Evolutionary conservation across 2,888 invertebrate genomes (phyloP).

Genomic region (Eupelmus urozonus): DNA sequence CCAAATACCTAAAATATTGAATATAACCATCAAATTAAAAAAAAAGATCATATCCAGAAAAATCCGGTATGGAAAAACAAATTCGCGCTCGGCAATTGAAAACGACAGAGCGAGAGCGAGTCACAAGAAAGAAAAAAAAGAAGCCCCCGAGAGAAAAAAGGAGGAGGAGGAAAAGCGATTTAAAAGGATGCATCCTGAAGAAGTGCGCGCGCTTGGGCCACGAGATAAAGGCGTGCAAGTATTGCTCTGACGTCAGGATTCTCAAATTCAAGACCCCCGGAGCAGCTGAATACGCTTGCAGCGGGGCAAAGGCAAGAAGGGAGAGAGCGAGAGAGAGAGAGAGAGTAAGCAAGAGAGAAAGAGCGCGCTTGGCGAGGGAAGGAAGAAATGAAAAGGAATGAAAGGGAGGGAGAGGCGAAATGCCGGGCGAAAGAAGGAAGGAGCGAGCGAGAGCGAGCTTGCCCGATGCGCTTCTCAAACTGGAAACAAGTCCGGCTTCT

Average conservation of each 20-base stretch:
- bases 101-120: too few species aligned
- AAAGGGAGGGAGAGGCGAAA: not conserved
- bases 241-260: conserved; percentile 28
- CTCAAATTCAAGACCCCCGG: conserved; percentile 30
- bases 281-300: conserved; percentile 31
- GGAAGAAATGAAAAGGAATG: not conserved
- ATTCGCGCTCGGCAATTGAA: too few species aligned
- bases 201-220: too few species aligned
- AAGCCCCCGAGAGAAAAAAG: not conserved
- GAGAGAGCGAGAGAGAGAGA: conserved; percentile 7
- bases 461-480: too few species aligned
- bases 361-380: not conserved
- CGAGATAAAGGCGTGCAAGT: conserved; percentile 19
- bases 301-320: not conserved
- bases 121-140: too few species aligned
- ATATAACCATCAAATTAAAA: too few species aligned
- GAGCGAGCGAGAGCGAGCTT: not conserved
- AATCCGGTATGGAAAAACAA: too few species aligned
- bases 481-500: not conserved
- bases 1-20: too few species aligned
- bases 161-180: not conserved
- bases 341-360: not conserved
- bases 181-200: not conserved
- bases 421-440: not conserved
- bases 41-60: too few species aligned